Evolutionary conservation across 2,113 vertebrate species (phyloP).

Genomic region (Brachirus orientalis): DNA sequence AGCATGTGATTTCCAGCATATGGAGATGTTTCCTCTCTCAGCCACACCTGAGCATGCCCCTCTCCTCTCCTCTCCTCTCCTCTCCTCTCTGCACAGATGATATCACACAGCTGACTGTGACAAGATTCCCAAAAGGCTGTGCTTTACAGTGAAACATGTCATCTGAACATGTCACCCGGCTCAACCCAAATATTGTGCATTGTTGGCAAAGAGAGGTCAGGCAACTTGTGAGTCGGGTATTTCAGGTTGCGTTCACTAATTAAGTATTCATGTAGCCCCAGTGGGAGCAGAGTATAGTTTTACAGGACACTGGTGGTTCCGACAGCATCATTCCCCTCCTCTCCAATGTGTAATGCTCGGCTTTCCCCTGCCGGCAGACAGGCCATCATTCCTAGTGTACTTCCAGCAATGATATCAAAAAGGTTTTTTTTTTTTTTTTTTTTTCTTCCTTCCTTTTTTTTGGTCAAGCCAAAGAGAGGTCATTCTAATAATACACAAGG

Average conservation of each 20-base stretch:
- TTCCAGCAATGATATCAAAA: constrained; percentile 85
- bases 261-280: constrained; percentile 80
- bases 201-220: constrained; percentile 69
- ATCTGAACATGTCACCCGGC: constrained; percentile 59
- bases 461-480: constrained; percentile 88
- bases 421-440: constrained; percentile 55
- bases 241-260: constrained; percentile 75
- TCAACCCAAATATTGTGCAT: constrained; percentile 58
- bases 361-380: constrained; percentile 61
- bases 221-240: constrained; percentile 58
- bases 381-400: constrained; percentile 77
- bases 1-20: constrained; percentile 56
- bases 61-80: constrained; percentile 15
- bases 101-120: constrained; percentile 65
- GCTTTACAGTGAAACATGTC: constrained; percentile 64
- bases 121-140: constrained; percentile 65
- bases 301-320: constrained; percentile 75
- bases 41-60: constrained; percentile 66
- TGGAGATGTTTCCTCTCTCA: constrained; percentile 66
- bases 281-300: constrained; percentile 74
- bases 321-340: constrained; percentile 45
- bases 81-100: constrained; percentile 53
- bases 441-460: constrained; percentile 49
- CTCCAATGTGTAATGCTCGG: constrained; percentile 59
- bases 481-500: constrained; percentile 90